Evolutionary conservation across 2,888 invertebrate genomes (phyloP).

Genomic region (Stenotaenia linearis): DNA sequence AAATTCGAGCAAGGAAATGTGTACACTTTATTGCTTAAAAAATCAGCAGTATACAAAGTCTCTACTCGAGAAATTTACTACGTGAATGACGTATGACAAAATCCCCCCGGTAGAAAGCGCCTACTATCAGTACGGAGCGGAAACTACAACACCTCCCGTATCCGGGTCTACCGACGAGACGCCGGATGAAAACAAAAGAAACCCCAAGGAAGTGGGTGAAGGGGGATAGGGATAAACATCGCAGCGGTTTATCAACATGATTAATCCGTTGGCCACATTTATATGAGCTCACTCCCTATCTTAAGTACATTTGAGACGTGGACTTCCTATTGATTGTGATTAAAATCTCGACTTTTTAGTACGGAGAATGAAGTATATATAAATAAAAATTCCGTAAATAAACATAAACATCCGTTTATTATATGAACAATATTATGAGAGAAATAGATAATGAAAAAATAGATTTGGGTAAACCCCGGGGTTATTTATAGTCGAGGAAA

Average conservation of each 20-base stretch:
- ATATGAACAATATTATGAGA: no score
- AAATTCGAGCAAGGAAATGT: no score
- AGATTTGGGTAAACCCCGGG: background rate
- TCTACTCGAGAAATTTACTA: background rate
- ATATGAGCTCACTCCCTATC: background rate
- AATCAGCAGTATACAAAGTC: background rate
- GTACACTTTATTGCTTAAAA: background rate
- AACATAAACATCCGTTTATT: background rate
- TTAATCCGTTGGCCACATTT: background rate
- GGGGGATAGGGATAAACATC: background rate
- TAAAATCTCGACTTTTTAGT: background rate
- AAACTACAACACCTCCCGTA: background rate
- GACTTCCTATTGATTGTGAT: background rate
- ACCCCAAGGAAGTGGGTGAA: background rate
- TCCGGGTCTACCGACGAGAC: background rate
- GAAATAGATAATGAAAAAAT: no score
- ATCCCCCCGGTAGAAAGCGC: background rate
- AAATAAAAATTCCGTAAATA: background rate
- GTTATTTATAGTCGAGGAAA: background rate
- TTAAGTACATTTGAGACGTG: no score
- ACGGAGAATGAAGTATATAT: background rate
- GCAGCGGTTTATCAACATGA: background rate
- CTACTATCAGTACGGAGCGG: background rate
- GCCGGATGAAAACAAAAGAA: background rate
- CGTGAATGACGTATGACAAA: background rate